A percentile compares a stretch with the other conserved stretches of the same genome.
These are phyloP conservation scores for Epizoanthus stellaris DNA, from an alignment of 92 coral and sea anemone genomes.

Conservation along the genomic window DNA sequence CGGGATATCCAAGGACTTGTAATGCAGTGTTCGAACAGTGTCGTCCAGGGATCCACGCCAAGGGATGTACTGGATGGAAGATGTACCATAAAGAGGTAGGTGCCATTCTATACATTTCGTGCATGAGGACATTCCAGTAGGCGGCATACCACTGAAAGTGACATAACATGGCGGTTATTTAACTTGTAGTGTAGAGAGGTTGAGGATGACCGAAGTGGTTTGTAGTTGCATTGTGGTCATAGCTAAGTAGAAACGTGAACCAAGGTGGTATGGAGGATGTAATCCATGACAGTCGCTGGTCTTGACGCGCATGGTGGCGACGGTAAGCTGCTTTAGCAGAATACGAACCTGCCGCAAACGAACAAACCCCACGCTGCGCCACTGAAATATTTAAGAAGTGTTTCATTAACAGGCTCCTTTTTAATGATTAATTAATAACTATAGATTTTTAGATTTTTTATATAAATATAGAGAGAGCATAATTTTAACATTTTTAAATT, in stretches of 20 bases:
- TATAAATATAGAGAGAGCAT: no score
- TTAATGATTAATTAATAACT: no score
- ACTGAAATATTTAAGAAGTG: no score
- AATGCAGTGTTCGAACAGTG: neutral
- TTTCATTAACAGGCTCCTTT: no score
- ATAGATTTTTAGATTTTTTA: no score
- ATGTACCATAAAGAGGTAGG: neutral
- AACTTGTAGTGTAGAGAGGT: neutral
- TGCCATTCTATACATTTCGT: neutral
- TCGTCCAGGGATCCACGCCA: neutral
- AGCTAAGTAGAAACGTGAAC: neutral
- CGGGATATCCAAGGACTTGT: no score
- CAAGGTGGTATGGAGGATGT: neutral
- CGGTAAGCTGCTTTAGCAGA: neutral
- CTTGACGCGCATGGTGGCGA: neutral
- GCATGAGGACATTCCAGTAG: neutral
- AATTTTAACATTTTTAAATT: no score
- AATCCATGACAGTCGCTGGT: neutral
- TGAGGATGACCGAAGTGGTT: neutral
- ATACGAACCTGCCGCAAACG: no score
- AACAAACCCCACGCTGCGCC: no score
- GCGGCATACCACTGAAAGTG: neutral
- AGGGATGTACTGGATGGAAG: neutral
- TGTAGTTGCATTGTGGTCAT: neutral
- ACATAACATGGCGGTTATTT: neutral